These are phyloP conservation scores for Onychostruthus taczanowskii DNA, from an alignment of 2,113 vertebrate species.

Conservation along the genomic window DNA sequence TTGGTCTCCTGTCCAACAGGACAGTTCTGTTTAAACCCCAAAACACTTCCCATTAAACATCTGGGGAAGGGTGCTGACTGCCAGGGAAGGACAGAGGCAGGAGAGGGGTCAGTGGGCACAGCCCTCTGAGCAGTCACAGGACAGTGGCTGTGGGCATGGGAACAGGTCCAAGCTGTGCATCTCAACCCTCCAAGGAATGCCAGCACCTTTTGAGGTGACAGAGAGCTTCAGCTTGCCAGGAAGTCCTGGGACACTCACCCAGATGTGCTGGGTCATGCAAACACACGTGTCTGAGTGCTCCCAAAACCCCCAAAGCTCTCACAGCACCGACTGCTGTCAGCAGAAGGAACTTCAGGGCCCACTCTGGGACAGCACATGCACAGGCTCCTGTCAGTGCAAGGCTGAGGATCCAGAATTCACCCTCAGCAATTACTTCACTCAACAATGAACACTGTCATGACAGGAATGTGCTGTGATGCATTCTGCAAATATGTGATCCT, in stretches of 20 bases:
- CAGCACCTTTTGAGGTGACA: not conserved
- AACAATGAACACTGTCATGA: not conserved
- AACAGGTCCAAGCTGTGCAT: not conserved
- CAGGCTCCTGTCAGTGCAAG: accelerated
- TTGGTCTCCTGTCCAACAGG: not conserved
- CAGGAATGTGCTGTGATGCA: not conserved
- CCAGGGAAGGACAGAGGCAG: not conserved
- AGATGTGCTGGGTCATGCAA: not conserved
- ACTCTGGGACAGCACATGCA: not conserved
- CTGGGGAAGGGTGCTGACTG: not conserved
- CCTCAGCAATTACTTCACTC: not conserved
- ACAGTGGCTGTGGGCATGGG: accelerated
- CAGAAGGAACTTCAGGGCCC: not conserved
- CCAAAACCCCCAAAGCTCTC: not conserved
- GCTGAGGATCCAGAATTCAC: not conserved
- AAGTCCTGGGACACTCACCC: accelerated
- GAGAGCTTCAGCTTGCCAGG: not conserved
- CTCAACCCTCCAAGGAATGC: not conserved
- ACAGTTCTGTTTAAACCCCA: not conserved
- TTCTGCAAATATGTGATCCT: not conserved
- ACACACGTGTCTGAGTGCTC: accelerated
- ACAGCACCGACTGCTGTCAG: accelerated
- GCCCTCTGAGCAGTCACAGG: not conserved
- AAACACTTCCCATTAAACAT: not conserved
- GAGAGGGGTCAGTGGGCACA: not conserved